Conservation (phyloP, 2,113 vertebrate species). For the Psammodynastes pulverulentus region DNA sequence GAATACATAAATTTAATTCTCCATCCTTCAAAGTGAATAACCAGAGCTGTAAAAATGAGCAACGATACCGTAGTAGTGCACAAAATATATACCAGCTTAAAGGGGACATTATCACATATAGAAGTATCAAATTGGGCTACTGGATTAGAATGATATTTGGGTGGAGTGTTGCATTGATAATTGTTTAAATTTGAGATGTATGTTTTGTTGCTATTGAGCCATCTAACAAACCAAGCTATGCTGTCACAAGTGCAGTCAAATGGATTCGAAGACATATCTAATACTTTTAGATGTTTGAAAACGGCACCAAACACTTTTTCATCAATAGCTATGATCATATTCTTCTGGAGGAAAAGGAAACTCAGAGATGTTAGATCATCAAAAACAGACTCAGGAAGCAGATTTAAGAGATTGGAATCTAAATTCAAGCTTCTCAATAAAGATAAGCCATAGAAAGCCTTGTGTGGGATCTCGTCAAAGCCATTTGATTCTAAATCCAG, state of each 20-base stretch:
- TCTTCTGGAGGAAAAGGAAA: constrained; percentile 82
- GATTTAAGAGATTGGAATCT: constrained; percentile 81
- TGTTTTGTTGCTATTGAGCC: constrained; percentile 80
- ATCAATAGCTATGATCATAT: constrained; percentile 84
- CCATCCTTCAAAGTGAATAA: constrained; percentile 88
- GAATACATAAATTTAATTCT: constrained; percentile 90
- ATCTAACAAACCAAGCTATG: constrained; percentile 87
- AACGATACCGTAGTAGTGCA: constrained; percentile 62
- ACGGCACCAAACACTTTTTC: constrained; percentile 76
- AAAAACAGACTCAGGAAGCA: constrained; percentile 78
- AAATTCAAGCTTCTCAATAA: constrained; percentile 76
- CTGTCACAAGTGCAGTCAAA: constrained; percentile 98
- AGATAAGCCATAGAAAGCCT: constrained; percentile 73
- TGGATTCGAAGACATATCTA: constrained; percentile 85
- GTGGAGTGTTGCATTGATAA: constrained; percentile 90
- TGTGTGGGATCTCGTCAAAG: constrained; percentile 86
- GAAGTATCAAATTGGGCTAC: constrained; percentile 79
- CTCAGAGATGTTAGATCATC: constrained; percentile 74
- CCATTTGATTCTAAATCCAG: constrained; percentile 87
- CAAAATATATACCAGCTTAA: constrained; percentile 77
- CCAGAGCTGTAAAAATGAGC: constrained; percentile 67
- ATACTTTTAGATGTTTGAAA: constrained; percentile 73
- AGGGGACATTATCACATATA: constrained; percentile 87
- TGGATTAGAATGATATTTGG: constrained; percentile 76
- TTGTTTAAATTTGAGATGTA: constrained; percentile 66